These are phyloP conservation scores for Allolobophora icterica DNA, from an alignment of 2,888 invertebrate species.

Conservation along the genomic window DNA sequence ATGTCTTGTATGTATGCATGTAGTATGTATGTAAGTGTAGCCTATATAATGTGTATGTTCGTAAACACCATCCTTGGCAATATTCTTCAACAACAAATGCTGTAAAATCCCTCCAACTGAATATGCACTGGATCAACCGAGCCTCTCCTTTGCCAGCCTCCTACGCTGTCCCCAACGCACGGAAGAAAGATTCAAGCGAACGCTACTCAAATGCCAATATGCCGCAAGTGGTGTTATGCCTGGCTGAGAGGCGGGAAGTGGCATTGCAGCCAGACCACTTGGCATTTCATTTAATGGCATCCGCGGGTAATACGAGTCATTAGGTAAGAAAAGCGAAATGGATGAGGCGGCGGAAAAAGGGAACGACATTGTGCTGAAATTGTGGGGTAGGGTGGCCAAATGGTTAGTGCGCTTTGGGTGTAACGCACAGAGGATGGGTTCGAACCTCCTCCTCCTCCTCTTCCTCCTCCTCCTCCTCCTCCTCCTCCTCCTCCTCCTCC, in stretches of 20 bases:
- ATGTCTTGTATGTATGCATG: no score
- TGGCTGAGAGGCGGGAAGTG: not conserved
- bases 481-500: no score
- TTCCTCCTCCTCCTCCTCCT: no score
- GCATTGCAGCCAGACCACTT: not conserved
- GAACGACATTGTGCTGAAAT: no score
- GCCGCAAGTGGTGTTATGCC: not conserved
- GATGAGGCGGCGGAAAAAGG: no score
- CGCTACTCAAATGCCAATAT: not conserved
- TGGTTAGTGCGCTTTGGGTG: no score
- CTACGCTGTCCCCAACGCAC: not conserved
- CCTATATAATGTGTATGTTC: no score
- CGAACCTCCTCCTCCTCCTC: no score
- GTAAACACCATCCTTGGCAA: not conserved
- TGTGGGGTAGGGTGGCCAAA: no score
- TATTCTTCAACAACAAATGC: not conserved
- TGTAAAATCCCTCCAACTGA: not conserved
- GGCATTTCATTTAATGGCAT: slow-evolving; percentile 6
- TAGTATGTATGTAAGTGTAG: no score
- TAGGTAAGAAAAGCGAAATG: not conserved
- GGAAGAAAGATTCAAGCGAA: not conserved
- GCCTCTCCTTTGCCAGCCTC: no score
- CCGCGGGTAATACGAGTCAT: not conserved
- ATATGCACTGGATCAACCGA: not conserved
- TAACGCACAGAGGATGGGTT: no score